These are phyloP conservation scores for Pyrocoelia pectoralis DNA, from an alignment of 2,888 invertebrate species.

Conservation along the genomic window DNA sequence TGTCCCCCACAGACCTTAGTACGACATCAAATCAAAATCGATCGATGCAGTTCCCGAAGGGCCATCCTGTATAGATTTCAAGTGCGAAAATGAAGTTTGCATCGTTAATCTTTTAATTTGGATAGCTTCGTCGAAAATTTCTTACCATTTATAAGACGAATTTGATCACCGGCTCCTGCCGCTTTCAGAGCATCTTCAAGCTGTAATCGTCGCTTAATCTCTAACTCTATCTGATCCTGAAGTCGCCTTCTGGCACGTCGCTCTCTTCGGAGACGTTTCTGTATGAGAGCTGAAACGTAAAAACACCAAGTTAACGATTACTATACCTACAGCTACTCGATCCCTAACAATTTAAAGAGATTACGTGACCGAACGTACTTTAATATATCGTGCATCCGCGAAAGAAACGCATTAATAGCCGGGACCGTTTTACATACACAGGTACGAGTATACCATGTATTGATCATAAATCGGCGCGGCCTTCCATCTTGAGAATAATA, in stretches of 20 bases:
- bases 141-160: slow-evolving; percentile 82
- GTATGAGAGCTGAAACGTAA: slow-evolving; percentile 90
- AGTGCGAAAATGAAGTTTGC: no score
- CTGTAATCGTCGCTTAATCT: slow-evolving; percentile 80
- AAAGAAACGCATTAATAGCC: no score
- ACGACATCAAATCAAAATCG: no score
- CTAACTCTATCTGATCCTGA: slow-evolving; percentile 85
- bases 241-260: slow-evolving; percentile 81
- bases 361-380: neutral
- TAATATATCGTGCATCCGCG: no score
- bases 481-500: slow-evolving; percentile 60
- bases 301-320: no score
- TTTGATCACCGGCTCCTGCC: slow-evolving; percentile 79
- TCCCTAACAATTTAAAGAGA: neutral
- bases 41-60: no score
- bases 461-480: slow-evolving; percentile 58
- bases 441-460: slow-evolving; percentile 46
- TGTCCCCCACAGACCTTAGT: no score
- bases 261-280: slow-evolving; percentile 90
- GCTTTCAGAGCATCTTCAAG: slow-evolving; percentile 83
- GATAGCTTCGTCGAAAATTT: slow-evolving; percentile 16
- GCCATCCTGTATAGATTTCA: no score
- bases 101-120: no score
- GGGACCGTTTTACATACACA: slow-evolving; percentile 28
- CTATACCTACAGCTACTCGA: no score